phyloP scores from a whole-genome alignment of 2,888 invertebrate species.

The Trissoscelio sp. region DNA sequence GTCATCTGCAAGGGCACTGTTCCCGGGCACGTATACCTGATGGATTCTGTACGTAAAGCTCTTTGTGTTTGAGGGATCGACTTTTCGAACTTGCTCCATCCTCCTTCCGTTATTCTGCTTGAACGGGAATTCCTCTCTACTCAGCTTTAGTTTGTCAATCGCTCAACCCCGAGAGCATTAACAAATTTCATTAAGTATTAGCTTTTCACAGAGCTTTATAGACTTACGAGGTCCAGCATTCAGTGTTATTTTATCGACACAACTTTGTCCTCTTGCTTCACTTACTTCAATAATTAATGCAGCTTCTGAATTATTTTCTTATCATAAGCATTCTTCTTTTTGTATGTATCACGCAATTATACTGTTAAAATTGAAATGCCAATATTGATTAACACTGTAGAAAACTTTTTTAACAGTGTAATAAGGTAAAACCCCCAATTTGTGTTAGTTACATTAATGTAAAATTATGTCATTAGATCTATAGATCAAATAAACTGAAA shows the following conservation, averaged over 20 bases:
- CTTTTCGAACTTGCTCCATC: constrained; percentile 60
- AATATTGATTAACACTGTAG: no score
- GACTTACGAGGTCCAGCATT: constrained; percentile 40
- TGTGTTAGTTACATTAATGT: no score
- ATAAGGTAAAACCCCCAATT: no score
- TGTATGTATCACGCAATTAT: no score
- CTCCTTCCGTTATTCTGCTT: constrained; percentile 55
- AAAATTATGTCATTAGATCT: no score
- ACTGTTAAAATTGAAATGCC: no score
- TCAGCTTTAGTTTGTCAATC: constrained; percentile 65
- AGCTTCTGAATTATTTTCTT: constrained; percentile 1
- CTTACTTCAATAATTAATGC: constrained; percentile 41
- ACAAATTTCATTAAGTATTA: constrained; percentile 66
- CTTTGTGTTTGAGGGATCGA: constrained; percentile 61
- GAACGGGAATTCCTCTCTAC: constrained; percentile 55
- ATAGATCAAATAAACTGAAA: no score
- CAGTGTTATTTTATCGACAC: constrained; percentile 44
- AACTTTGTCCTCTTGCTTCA: constrained; percentile 36
- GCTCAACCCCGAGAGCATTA: constrained; percentile 59
- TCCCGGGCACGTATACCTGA: constrained; percentile 29
- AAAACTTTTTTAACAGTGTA: no score
- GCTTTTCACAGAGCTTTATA: constrained; percentile 52
- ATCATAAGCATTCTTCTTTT: no score
- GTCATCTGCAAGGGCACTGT: constrained; percentile 16
- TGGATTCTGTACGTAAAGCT: constrained; percentile 52